Percentiles rank a stretch among this genome's conserved stretches.
These are phyloP conservation scores for Psettodes erumei DNA, from an alignment of 2,113 vertebrate species.

Conservation along the genomic window DNA sequence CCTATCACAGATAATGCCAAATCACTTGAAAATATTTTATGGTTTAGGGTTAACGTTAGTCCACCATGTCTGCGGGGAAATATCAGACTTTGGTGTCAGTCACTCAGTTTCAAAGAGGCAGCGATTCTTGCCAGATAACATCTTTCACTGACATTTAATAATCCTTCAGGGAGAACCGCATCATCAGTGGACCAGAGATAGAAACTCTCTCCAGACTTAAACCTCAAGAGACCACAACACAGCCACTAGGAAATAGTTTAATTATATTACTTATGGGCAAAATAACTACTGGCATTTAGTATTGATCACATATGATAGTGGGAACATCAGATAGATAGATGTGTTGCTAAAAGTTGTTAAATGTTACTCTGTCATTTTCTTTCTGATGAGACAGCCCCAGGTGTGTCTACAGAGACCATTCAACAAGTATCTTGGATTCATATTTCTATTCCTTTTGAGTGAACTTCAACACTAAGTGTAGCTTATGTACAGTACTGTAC, in stretches of 20 bases:
- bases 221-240: conserved; percentile 5
- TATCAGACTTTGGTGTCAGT: conserved; percentile 27
- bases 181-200: conserved; percentile 41
- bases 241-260: conserved; percentile 27
- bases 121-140: conserved; percentile 30
- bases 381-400: neutral
- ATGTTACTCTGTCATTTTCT: neutral
- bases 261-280: conserved; percentile 16
- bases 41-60: too few relatives aligned
- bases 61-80: conserved; percentile 30
- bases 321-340: neutral
- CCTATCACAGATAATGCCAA: neutral
- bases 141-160: conserved; percentile 58
- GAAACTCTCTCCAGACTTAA: conserved; percentile 34
- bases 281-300: neutral
- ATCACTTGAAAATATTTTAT: neutral
- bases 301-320: neutral
- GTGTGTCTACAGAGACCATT: neutral
- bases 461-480: neutral
- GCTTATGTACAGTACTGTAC: neutral
- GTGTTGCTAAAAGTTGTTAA: neutral
- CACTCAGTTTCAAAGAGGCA: conserved; percentile 17
- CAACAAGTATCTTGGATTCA: neutral
- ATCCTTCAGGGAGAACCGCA: conserved; percentile 51
- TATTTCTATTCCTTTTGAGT: neutral